These are phyloP conservation scores for Sphaeridia pumilis DNA, from an alignment of 2,888 invertebrate genomes.

Conservation along the genomic window DNA sequence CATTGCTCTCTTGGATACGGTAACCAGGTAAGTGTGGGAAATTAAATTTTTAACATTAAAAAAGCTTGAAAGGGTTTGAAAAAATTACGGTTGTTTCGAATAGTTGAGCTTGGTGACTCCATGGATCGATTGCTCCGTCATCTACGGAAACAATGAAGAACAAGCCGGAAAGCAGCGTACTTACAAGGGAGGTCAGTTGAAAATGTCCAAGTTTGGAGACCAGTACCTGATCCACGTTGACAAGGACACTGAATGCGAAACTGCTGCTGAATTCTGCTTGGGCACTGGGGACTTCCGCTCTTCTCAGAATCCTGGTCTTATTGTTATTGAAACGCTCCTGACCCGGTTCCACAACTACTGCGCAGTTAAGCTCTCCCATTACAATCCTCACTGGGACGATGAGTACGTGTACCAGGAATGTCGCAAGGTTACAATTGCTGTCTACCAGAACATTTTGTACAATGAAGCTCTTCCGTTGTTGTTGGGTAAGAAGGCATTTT, in stretches of 20 bases:
- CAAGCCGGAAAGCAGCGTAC: slow-evolving; percentile 20
- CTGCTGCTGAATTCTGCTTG: slow-evolving; percentile 27
- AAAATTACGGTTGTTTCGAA: not conserved
- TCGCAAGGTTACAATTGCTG: slow-evolving; percentile 26
- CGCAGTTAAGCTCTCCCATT: slow-evolving; percentile 22
- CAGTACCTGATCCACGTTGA: slow-evolving; percentile 27
- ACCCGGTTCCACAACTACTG: slow-evolving; percentile 28
- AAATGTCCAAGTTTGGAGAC: slow-evolving; percentile 28
- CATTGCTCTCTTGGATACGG: slow-evolving; percentile 32
- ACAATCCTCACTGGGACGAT: slow-evolving; percentile 32
- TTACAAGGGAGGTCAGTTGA: slow-evolving; percentile 23
- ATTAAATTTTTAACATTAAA: not conserved
- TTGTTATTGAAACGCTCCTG: slow-evolving; percentile 21
- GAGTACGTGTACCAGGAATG: slow-evolving; percentile 33
- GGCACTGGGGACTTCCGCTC: slow-evolving; percentile 30
- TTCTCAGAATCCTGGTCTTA: slow-evolving; percentile 32
- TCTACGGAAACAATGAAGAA: slow-evolving; percentile 26
- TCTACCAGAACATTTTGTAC: slow-evolving; percentile 32
- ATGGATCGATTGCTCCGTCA: slow-evolving; percentile 25
- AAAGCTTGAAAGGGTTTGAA: not conserved
- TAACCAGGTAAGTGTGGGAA: slow-evolving; percentile 22
- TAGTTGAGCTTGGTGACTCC: slow-evolving; percentile 29
- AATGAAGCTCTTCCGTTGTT: slow-evolving; percentile 30
- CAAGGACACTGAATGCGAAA: slow-evolving; percentile 31
- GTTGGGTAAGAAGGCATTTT: slow-evolving; percentile 23